Conservation (phyloP, 1,140 invertebrate genomes). For the Euglossa dilemma region DNA sequence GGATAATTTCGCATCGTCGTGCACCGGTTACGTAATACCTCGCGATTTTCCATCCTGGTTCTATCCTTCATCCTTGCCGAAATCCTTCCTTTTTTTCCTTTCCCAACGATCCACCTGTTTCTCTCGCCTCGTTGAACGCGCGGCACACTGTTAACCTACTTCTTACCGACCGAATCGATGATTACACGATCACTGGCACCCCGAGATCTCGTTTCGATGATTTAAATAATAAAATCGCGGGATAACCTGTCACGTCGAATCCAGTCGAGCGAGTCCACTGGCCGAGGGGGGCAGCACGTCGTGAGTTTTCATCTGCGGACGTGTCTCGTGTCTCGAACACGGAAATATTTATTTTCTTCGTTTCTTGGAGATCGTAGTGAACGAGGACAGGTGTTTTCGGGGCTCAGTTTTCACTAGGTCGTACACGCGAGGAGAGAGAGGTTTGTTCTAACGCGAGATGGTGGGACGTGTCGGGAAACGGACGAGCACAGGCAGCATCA, state of each 20-base stretch:
- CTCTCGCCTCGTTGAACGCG: neutral
- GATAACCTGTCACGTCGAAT: neutral
- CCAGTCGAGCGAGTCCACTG: slow-evolving; percentile 31
- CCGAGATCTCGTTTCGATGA: too few relatives aligned
- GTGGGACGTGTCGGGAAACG: neutral
- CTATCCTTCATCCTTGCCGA: neutral
- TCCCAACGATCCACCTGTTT: neutral
- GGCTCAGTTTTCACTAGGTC: too few relatives aligned
- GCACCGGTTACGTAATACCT: slow-evolving; percentile 52
- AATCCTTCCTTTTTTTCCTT: too few relatives aligned
- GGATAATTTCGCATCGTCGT: slow-evolving; percentile 28
- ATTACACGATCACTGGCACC: slow-evolving; percentile 29
- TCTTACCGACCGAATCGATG: slow-evolving; percentile 4
- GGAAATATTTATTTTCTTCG: neutral
- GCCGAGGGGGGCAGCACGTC: slow-evolving; percentile 19
- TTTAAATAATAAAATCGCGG: too few relatives aligned
- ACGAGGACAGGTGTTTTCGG: too few relatives aligned
- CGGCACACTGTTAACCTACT: slow-evolving; percentile 28
- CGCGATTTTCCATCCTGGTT: too few relatives aligned
- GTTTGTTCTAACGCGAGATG: slow-evolving; percentile 39
- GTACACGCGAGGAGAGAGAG: neutral
- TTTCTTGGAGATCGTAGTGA: too few relatives aligned
- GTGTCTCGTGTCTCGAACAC: neutral
- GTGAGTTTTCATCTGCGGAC: slow-evolving; percentile 1
- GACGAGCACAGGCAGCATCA: slow-evolving; percentile 47